Evolutionary conservation across 2,888 invertebrate genomes (phyloP), one percentile per base, ranked within the genome.

Genomic region (Drosophila mimica): DNA sequence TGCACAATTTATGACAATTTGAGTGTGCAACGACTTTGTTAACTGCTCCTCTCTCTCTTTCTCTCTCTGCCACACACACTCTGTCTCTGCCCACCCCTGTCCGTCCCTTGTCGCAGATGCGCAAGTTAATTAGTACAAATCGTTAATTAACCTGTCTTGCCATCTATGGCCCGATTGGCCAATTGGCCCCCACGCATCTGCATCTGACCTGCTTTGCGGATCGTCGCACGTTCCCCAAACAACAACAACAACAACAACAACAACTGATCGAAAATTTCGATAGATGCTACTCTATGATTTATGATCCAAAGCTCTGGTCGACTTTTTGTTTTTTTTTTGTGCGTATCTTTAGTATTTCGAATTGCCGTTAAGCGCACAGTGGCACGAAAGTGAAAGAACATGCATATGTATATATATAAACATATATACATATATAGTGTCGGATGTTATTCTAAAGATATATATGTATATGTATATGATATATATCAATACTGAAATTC

Each of bases 131-230:
- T 88, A 89, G 87, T 76, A 64, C 87, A 72, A 63, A 83, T 86
- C 83, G 84, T 86, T 84, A 84, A 84, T 84, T 88, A 84, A 88
- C 83, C 83, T 79, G 82, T 75, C 79, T 75, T 72, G 83, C 69
- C 82, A 82, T 87, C 85, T 84, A 36, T 85, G 88, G 78, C 78
- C 83, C 83, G 79, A 82, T 83, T 83, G 88, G 88, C 82, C 82
- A 88, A 84, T 78, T 81, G 81, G 88, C 88, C 88, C 80, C 82
- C 83, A 82, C 88, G 88, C 83, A 85, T 73, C 86, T 66, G 76
- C 74, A 78, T 67, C 70, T 88, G 89, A 83, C 83, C 83, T 81
- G 87, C 65, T 83, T 84, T 61, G 59, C 75, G 38, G 13, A n/a
- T 64, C 56, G 60, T 48, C 49, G 43, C 54, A 38, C 66, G 34